These are phyloP conservation scores for Nyctereutes procyonoides DNA, from an alignment of 2,113 vertebrate genomes.

Conservation along the genomic window DNA sequence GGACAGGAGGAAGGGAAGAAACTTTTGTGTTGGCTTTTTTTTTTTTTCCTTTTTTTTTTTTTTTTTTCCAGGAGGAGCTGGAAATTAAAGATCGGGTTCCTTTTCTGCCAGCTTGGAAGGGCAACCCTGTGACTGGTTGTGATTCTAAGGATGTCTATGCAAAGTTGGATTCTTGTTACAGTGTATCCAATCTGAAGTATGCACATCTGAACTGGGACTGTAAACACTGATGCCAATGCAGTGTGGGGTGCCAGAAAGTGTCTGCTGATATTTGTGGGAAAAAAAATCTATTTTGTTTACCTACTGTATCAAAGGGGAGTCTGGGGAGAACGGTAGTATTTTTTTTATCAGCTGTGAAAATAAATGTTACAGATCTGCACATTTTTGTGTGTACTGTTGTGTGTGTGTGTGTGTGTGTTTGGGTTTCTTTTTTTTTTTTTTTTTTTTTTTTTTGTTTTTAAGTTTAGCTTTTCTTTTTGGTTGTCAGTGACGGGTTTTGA, in stretches of 20 bases:
- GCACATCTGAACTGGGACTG: constrained; percentile 89
- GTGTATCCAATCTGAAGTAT: constrained; percentile 87
- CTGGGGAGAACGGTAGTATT: constrained; percentile 87
- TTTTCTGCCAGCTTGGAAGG: constrained; percentile 76
- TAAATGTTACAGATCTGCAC: constrained; percentile 89
- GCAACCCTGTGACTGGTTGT: constrained; percentile 73
- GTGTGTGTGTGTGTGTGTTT: constrained; percentile 76
- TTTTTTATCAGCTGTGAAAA: constrained; percentile 89
- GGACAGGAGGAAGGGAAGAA: constrained; percentile 72
- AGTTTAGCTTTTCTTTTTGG: constrained; percentile 73
- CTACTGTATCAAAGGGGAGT: constrained; percentile 90
- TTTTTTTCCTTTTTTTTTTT: constrained; percentile 65
- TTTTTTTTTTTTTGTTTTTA: too few species aligned
- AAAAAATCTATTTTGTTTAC: constrained; percentile 94
- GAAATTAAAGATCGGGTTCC: constrained; percentile 66
- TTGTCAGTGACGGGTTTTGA: constrained; percentile 90
- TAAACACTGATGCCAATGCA: constrained; percentile 85
- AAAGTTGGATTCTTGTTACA: constrained; percentile 87
- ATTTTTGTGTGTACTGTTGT: constrained; percentile 84
- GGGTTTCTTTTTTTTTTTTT: too few species aligned
- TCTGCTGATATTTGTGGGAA: constrained; percentile 84
- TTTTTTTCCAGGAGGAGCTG: constrained; percentile 71
- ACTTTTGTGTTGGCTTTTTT: constrained; percentile 20
- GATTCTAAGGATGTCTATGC: constrained; percentile 88
- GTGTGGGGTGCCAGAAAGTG: constrained; percentile 85